Base-by-base conservation (phyloP, 2,888 invertebrate genomes). In the Leptopilina drosophilae region DNA sequence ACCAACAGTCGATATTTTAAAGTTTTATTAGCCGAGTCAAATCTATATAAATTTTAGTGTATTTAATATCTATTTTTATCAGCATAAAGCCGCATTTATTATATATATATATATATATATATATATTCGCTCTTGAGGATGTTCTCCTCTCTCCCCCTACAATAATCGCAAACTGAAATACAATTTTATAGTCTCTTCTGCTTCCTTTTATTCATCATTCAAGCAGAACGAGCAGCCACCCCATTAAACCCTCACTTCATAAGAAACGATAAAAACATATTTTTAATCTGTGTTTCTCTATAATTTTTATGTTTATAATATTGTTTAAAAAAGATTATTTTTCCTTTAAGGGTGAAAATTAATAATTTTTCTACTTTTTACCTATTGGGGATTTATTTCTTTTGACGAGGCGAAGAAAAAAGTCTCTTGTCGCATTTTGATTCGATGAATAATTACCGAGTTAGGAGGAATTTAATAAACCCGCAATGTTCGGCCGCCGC, bases 101-200 rank as follows among this genome's bases (percentile, higher is more conserved):
- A 46, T n/a, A n/a, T n/a, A n/a, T n/a, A n/a, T n/a, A n/a, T n/a
- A n/a, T n/a, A n/a, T n/a, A n/a, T n/a, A n/a, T n/a, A n/a, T 67
- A 5, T 9, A 46, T 33, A 33, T 33, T 33, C 33, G 20, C 46
- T 67, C 46, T 67, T 42, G 7, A 49, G 46, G 42, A 67, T 46
- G 20, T 49, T 11, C 15, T n/a, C 46, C 9, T 9, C 15, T 1
- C 20, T 20, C 33, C 3, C 33, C 33, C 33, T 33, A 33, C 33
- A 33, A 33, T 33, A 20, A 20, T 67, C 46, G 33, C 33, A 33
- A 33, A 2, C 5, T 20, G 20, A 49, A 67, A 42, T 12, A 12
- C 6, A 15, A 67, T 67, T 67, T 67, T 67, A 67, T 67, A 49
- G 67, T 33, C 33, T 33, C 33, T 33, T 67, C 67, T 67, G 67